A percentile compares a stretch with the other conserved stretches of the same genome.
Conservation (phyloP, 2,888 invertebrate species). For the Epirrhoe alternata region DNA sequence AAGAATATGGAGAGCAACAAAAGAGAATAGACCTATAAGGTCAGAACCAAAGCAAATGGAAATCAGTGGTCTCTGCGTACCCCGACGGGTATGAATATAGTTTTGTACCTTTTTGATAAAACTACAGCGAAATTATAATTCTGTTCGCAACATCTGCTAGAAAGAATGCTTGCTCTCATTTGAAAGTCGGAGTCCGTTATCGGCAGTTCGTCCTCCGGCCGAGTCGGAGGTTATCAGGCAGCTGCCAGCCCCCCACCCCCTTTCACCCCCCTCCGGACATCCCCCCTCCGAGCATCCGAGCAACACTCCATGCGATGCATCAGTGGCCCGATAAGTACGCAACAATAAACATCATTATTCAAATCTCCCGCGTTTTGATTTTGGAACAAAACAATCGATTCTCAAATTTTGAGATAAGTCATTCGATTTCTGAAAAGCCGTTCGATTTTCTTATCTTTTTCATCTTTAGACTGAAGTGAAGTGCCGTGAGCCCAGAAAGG, state of each 20-base stretch:
- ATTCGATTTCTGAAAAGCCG: constrained; percentile 1
- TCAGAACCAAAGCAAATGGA: too few species aligned
- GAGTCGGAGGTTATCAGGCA: constrained; percentile 74
- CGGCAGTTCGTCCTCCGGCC: constrained; percentile 70
- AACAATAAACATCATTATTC: constrained; percentile 60
- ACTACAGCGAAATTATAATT: not conserved
- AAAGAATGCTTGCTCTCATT: constrained; percentile 75
- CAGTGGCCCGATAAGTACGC: constrained; percentile 70
- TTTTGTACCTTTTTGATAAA: not conserved
- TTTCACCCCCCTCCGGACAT: constrained; percentile 42
- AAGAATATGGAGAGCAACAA: too few species aligned
- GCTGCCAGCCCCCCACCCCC: constrained; percentile 54
- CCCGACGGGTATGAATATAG: too few species aligned
- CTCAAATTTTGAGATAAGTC: constrained; percentile 4
- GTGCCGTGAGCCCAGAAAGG: constrained; percentile 48
- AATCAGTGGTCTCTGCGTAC: too few species aligned
- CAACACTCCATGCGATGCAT: constrained; percentile 67
- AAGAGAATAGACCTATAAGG: too few species aligned
- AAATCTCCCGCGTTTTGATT: constrained; percentile 28
- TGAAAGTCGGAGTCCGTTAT: constrained; percentile 71
- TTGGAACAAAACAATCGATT: constrained; percentile 38
- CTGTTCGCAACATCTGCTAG: constrained; percentile 49
- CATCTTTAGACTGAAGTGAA: constrained; percentile 31
- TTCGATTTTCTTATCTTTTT: not conserved
- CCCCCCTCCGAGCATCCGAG: constrained; percentile 55